Evolutionary conservation across 1,140 invertebrate genomes (phyloP), one percentile per base, ranked within the genome.

Genomic region (Rhyacophila brunnea): DNA sequence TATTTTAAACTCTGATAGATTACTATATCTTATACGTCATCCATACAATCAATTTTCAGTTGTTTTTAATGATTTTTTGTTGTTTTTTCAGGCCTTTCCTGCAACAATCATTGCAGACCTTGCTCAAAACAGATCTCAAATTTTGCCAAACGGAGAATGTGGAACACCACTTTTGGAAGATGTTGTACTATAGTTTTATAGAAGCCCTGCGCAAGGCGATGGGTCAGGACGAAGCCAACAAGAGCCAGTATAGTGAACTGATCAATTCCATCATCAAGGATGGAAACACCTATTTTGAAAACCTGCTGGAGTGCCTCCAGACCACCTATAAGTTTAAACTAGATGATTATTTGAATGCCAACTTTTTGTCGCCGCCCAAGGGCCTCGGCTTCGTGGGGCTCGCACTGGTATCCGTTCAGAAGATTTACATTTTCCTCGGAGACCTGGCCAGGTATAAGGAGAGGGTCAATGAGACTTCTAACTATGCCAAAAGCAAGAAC

Each of bases 111-210:
- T 85, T 93, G 43, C 81, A 87, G 67, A 85, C 82, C 53, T 75
- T 96, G 2, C 77, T 96, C 1, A 74, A 89, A 61, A 84, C 86
- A 13, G 92, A 96, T 74, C 83, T 95, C 9, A 93, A 92, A 70
- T 92, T 94, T 69, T 93, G 92, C 66, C 88, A 93, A 68, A 81
- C 87, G 32, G 90, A 94, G 70, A 94, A 95, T 71, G 84, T 95
- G 5, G 94, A 96, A 68, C 88, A 92, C 68, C 85, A 90, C 69
- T 86, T 96, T 70, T 96, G 94, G 94, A 95, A 95, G 72, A 84
- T 93, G 55, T 77, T 93, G 0, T 96, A 92, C 74, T 92, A 96
- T 69, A 93, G 93, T 71, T 86, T 95, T 20, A 94, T 96, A 60
- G 93, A 96, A 74, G 80, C 88, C 50, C 75, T 91, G 62, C 77